A percentile compares a stretch with the other conserved stretches of the same genome.
phyloP scores from a whole-genome alignment of 2,113 vertebrate genomes.

The Bos indicus region DNA sequence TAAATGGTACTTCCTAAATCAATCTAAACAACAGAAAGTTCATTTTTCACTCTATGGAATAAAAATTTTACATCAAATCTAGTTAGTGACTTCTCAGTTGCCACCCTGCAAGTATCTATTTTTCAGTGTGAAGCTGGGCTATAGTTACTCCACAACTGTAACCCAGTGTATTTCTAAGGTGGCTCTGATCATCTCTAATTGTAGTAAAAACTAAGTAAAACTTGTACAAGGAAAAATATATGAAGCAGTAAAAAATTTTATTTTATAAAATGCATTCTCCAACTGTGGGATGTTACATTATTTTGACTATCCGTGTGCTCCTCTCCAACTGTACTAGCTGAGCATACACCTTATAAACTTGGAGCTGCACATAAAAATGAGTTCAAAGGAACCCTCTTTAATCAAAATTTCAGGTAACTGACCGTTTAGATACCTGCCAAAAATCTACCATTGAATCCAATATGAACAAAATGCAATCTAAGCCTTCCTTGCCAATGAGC shows the following conservation, averaged over 20 bases:
- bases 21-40: neutral
- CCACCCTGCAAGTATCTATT: neutral
- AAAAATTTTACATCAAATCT: neutral
- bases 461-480: neutral
- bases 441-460: neutral
- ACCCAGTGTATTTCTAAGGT: neutral
- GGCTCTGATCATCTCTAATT: neutral
- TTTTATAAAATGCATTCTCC: neutral
- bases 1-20: neutral
- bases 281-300: neutral
- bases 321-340: neutral
- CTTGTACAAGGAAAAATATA: neutral
- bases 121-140: neutral
- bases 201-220: neutral
- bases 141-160: neutral
- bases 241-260: neutral
- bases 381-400: neutral
- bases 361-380: neutral
- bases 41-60: neutral
- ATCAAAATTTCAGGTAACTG: neutral
- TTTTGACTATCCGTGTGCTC: neutral
- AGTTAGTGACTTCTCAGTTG: neutral
- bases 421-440: neutral
- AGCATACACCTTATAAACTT: neutral
- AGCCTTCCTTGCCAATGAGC: neutral